Evolutionary conservation across 2,888 invertebrate genomes (phyloP).

Genomic region (Spisula subtruncata): DNA sequence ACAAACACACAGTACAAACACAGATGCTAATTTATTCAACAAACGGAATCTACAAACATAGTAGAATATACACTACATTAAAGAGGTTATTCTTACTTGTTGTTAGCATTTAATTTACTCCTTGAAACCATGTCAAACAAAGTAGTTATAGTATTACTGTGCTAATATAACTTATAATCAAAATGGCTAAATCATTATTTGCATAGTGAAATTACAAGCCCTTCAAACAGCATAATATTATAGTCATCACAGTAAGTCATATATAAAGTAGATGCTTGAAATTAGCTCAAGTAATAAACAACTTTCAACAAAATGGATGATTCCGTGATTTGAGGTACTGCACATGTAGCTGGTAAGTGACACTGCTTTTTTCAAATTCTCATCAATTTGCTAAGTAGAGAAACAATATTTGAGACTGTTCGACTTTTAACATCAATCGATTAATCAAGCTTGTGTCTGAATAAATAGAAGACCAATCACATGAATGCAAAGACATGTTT

Average conservation of each 20-base stretch:
- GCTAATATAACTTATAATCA: constrained; percentile 8
- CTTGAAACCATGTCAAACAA: constrained; percentile 33
- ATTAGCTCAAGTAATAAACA: background rate
- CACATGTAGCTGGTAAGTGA: background rate
- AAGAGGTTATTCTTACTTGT: constrained; percentile 23
- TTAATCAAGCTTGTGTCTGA: too few species aligned
- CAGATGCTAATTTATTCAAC: constrained; percentile 26
- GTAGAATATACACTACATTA: constrained; percentile 7
- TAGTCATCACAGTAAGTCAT: background rate
- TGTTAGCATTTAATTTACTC: constrained; percentile 24
- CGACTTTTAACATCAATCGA: too few species aligned
- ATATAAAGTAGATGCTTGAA: background rate
- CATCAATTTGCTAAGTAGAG: background rate
- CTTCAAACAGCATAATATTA: background rate
- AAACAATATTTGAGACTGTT: background rate
- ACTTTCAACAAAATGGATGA: background rate
- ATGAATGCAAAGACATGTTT: too few species aligned
- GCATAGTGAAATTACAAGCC: background rate
- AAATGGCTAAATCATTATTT: constrained; percentile 16
- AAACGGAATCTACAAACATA: background rate
- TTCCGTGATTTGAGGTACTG: background rate
- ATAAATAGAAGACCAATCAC: too few species aligned
- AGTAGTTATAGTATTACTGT: constrained; percentile 10
- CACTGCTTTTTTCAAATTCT: background rate
- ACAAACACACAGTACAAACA: constrained; percentile 25